Evolutionary conservation across 2,888 invertebrate genomes (phyloP), one percentile per base, ranked within the genome.

Genomic region (Lepidocyrtoides sp.): DNA sequence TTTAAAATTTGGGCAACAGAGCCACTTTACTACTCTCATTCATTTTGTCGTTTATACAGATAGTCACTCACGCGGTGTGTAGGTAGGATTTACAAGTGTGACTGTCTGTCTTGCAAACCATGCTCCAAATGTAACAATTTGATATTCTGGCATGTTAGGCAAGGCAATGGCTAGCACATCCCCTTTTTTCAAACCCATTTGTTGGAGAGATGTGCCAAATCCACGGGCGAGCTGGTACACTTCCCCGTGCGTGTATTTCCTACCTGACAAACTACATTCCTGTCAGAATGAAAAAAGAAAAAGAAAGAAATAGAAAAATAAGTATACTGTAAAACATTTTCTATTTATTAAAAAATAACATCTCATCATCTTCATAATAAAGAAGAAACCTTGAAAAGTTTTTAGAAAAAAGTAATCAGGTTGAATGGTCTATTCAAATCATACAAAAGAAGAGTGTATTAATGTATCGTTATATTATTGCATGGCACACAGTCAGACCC

Each of bases 121-220:
- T 0, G 93, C 89, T 44, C 94, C 94, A 57, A 92, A 91, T 20
- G 94, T 89, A 32, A 93, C 69, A 12, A 94, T 79, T 5, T 93
- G 87, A 87, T 93, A 94, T 57, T 95, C 94, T 7, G 94, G 94
- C 57, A 93, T 89, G 66, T 94, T 94, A 20, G 94, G 94, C 4
- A 93, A 83, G n/a, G 94, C 92, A 57, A 94, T 86, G 14, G 92
- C 94, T 10, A 94, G 75, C 7, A 94, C 94, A 41, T 94, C 93
- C 7, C 92, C 91, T 23, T 90, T 72, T 81, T 89, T 85, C 0
- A 93, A 69, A n/a, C 93, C 93, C 51, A 91, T 89, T 83, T 94
- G 69, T 7, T 93, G 63, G 4, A 94, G 87, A 26, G 93, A 84
- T 10, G 93, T 89, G n/a, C 69, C 94, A 72, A 95, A 94, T 87